Evolutionary conservation across 2,113 vertebrate species (phyloP), one percentile per base, ranked within the genome.

Genomic region (Rana temporaria): DNA sequence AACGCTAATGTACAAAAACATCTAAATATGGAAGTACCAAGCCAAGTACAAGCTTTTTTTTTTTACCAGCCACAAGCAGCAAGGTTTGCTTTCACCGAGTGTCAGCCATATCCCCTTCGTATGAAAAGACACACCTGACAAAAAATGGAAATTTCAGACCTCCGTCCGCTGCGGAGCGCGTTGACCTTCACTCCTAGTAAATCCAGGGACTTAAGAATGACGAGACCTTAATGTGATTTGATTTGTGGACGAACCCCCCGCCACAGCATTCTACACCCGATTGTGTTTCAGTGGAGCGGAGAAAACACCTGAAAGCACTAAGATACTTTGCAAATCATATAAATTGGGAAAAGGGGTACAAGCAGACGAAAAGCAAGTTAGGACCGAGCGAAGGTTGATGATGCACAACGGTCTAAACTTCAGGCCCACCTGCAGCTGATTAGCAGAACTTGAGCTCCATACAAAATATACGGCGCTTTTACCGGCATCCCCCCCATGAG

Each of bases 271-370:
- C 52, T 1, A 57, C n/a, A 56, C 57, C 64, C n/a, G 65, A 82
- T 66, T 56, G 24, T 38, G 32, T 74, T 82, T 65, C 62, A 38
- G 55, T 2, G 12, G 18, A 32, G 69, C 26, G 63, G 34, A 57
- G 60, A 53, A 53, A 74, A 82, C 80, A 82, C 80, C 80, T 82
- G 80, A 82, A 66, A 74, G 38, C 52, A 56, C 60, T 71, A 42
- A 74, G 69, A 82, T 74, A 52, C 60, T 64, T 74, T 38, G 30
- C 70, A 74, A 82, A 66, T 70, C 80, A 74, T 62, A 17, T 66
- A 82, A 82, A 82, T 82, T 82, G 70, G 80, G 66, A 26, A n/a
- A n/a, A 24, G 14, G 30, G 64, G 79, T 73, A 52, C 52, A 68
- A 59, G 34, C 48, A 19, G 42, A 69, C 30, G 18, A 69, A 53